phyloP scores from a whole-genome alignment of 2,113 vertebrate genomes.

The Colistium nudipinnis region DNA sequence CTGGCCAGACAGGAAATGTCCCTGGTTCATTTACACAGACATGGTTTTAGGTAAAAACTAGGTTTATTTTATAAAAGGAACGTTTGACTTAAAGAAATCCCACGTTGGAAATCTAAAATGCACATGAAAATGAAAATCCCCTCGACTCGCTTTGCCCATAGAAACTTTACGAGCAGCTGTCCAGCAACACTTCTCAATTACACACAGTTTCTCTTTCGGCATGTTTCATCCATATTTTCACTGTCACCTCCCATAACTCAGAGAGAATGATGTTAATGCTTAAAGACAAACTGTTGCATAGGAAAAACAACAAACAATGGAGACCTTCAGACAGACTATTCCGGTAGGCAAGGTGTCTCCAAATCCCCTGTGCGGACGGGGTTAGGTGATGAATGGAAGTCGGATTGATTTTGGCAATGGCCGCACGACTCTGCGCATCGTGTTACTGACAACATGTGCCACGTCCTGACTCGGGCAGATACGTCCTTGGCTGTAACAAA shows the following conservation, averaged over 20 bases:
- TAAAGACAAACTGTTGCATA: conserved; percentile 14
- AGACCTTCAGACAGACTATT: conserved; percentile 32
- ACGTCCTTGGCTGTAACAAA: conserved; percentile 58
- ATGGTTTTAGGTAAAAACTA: too few species aligned
- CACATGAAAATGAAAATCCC: too few species aligned
- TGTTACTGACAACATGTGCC: conserved; percentile 59
- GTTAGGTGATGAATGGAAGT: conserved; percentile 63
- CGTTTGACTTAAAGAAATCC: too few species aligned
- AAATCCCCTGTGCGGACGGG: conserved; percentile 48
- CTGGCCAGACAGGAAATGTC: too few species aligned
- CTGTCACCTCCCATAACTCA: background rate
- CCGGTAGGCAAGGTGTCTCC: conserved; percentile 13
- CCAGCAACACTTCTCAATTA: background rate
- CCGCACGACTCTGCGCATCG: conserved; percentile 55
- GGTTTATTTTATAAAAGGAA: too few species aligned
- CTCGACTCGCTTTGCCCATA: background rate
- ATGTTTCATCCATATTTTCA: background rate
- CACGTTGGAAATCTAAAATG: too few species aligned
- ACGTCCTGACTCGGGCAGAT: conserved; percentile 62
- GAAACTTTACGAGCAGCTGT: background rate
- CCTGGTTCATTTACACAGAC: too few species aligned
- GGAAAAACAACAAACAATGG: conserved; percentile 12
- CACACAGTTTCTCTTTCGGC: background rate
- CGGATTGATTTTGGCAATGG: conserved; percentile 72
- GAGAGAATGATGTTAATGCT: conserved; percentile 7